A percentile compares a stretch with the other conserved stretches of the same genome.
Evolutionary conservation across 1,140 invertebrate genomes (phyloP).

Genomic region (Copidosoma floridanum): DNA sequence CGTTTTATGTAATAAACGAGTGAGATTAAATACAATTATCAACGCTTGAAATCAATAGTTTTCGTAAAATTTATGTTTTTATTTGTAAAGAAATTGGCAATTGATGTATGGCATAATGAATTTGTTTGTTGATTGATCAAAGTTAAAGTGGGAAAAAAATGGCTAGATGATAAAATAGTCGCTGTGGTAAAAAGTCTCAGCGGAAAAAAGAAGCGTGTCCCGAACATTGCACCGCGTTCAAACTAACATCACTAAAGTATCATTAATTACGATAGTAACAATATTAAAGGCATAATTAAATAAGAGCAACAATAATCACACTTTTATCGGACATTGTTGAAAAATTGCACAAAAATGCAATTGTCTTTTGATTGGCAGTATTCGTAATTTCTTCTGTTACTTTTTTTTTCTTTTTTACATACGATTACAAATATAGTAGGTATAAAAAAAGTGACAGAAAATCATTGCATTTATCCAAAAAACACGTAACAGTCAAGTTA

Average conservation of each 20-base stretch:
- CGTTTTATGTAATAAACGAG: too few species aligned
- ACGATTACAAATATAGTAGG: background rate
- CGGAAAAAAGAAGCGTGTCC: background rate
- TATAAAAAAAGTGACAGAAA: background rate
- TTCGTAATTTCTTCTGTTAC: too few species aligned
- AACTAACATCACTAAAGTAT: conserved; percentile 18
- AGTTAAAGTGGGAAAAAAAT: too few species aligned
- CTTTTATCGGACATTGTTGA: too few species aligned
- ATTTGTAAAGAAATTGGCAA: conserved; percentile 39
- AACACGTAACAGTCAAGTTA: background rate
- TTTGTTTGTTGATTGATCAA: background rate
- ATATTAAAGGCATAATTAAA: too few species aligned
- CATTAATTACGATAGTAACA: background rate
- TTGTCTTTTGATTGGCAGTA: conserved; percentile 13
- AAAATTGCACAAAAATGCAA: background rate
- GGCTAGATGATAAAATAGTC: background rate
- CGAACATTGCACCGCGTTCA: conserved; percentile 31
- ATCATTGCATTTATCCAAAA: background rate
- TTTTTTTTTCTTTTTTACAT: too few species aligned
- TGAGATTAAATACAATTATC: too few species aligned
- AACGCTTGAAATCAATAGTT: background rate
- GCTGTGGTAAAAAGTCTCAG: background rate
- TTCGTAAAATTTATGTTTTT: conserved; percentile 1
- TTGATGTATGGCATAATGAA: conserved; percentile 28
- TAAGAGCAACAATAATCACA: too few species aligned